These are phyloP conservation scores for Saguinus midas DNA, from an alignment of 2,113 vertebrate species.

Conservation along the genomic window DNA sequence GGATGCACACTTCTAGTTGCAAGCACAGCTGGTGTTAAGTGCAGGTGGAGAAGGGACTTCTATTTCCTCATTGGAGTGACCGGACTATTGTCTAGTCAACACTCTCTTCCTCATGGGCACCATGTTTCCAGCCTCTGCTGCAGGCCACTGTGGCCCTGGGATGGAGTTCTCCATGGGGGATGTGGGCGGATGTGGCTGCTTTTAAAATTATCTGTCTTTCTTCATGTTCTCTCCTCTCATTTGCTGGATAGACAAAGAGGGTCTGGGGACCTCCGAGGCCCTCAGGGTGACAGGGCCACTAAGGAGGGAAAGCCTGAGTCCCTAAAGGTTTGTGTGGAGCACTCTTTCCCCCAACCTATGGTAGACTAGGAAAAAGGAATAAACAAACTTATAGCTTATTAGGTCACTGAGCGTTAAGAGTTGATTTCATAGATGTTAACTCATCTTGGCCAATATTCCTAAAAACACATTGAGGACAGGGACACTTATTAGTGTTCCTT, in stretches of 20 bases:
- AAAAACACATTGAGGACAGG: not conserved
- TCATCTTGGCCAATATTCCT: not conserved
- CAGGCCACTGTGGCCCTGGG: accelerated
- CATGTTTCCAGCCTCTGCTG: not conserved
- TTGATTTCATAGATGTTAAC: not conserved
- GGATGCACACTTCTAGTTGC: too few relatives aligned
- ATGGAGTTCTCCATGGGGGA: accelerated
- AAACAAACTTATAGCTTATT: not conserved
- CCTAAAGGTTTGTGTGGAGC: not conserved
- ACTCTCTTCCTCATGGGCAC: accelerated
- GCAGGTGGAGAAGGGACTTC: not conserved
- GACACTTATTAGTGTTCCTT: too few relatives aligned
- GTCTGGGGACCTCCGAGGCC: not conserved
- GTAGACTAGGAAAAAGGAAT: accelerated
- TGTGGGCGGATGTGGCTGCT: not conserved
- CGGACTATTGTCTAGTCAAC: accelerated
- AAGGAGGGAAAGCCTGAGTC: not conserved
- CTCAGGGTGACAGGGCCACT: not conserved
- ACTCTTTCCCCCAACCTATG: not conserved
- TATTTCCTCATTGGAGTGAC: not conserved
- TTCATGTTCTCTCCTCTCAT: not conserved
- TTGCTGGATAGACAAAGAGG: not conserved
- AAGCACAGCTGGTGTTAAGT: accelerated
- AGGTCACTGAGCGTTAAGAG: not conserved
- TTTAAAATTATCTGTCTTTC: not conserved